Base-by-base conservation (phyloP, 2,888 invertebrate species). In the Drosophila robusta region DNA sequence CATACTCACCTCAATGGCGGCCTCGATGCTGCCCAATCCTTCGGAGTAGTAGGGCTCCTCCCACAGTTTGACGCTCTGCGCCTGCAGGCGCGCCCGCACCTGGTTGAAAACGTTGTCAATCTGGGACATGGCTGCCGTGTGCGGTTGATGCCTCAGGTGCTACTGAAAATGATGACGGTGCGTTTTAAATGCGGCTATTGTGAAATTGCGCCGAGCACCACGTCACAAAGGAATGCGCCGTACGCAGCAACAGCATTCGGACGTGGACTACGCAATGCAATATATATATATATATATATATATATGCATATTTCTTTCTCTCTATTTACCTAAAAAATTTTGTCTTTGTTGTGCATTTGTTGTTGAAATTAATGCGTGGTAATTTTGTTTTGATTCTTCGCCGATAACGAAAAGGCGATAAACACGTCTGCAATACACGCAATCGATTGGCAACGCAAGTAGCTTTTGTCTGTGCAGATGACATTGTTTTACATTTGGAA, bases 61-160 rank as follows among this genome's bases (percentile, higher is more conserved):
- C 97, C 97, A 97, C 64, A 97, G 91, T 89, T 96, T 96, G 5
- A 97, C 93, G 74, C 94, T 93, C 62, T 95, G 94, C 58, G 93
- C 92, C 76, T 96, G 95, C 36, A 97, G 92, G 83, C 94, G 94
- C 1, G 94, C 94, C 22, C 95, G 93, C 12, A 96, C 92, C 92
- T 94, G 94, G 55, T 95, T 94, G 14, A 95, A 92, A 75, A 94
- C 92, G 90, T 95, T 95, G 90, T 95, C 95, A 52, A 92, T 90
- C 45, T 89, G 87, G n/a, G 90, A 88, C 91, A 91, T 91, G 8
- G 8, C 3, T 29, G 32, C 16, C 3, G 4, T 12, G 3, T 9
- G 12, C 9, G 38, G 14, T 24, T 50, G 42, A 29, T 14, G 26
- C 36, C 9, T 16, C 12, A 26, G 18, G 14, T 46, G 16, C 12